Evolutionary conservation across 2,797 vertebrate species (phyloP).

Genomic region (Hydrophis major): DNA sequence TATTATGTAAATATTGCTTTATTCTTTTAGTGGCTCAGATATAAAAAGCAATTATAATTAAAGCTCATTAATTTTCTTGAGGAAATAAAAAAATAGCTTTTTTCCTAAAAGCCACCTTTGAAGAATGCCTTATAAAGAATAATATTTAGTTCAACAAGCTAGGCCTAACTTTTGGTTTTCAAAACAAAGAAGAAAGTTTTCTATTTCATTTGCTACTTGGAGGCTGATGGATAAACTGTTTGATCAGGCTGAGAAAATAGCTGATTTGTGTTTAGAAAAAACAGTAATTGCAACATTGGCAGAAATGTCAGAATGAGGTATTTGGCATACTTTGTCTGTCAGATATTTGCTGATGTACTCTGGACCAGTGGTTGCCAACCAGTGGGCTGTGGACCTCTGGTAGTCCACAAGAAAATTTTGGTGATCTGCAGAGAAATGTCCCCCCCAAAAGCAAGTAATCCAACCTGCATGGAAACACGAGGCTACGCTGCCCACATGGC

Average conservation of each 20-base stretch:
- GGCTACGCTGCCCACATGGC: no score
- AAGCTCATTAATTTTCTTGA: neutral
- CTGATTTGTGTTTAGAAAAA: neutral
- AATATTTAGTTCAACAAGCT: neutral
- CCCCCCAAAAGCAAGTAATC: no score
- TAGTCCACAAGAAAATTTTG: no score
- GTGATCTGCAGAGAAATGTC: no score
- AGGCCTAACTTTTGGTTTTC: neutral
- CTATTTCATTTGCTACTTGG: constrained; percentile 16
- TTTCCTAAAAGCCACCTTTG: neutral
- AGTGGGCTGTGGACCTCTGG: no score
- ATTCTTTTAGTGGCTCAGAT: neutral
- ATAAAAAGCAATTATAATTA: neutral
- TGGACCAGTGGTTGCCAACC: neutral
- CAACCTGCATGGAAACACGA: no score
- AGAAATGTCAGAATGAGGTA: neutral
- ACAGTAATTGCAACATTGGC: neutral
- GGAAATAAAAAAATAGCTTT: neutral
- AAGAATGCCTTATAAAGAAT: neutral
- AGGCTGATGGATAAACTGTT: neutral
- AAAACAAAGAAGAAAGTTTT: constrained; percentile 13
- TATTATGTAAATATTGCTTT: neutral
- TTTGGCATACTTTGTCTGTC: neutral
- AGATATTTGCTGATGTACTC: neutral
- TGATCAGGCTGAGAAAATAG: neutral